Conservation (phyloP, 2,797 vertebrate genomes). For the Glossophaga mutica region DNA sequence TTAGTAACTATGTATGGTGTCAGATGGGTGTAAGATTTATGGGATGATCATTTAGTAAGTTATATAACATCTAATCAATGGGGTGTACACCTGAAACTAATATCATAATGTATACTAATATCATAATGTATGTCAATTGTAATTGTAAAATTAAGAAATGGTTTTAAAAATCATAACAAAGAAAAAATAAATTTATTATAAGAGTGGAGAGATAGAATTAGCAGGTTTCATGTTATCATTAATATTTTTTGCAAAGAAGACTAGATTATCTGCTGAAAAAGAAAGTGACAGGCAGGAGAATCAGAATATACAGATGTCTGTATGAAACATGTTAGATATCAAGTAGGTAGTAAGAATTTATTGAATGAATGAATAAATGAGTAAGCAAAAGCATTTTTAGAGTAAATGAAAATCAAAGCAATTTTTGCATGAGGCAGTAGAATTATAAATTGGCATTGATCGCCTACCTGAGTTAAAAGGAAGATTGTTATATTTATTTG, state of each 20-base stretch:
- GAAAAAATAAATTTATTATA: not conserved
- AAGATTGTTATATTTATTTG: not conserved
- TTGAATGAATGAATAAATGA: not conserved
- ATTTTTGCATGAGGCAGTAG: not conserved
- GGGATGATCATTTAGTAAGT: not conserved
- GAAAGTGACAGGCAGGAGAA: not conserved
- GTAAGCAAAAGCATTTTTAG: not conserved
- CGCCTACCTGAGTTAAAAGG: not conserved
- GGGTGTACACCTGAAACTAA: not conserved
- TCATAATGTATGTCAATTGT: not conserved
- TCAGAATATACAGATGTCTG: not conserved
- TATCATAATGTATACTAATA: not conserved
- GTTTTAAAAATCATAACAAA: not conserved
- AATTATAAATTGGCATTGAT: not conserved
- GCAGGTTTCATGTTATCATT: not conserved
- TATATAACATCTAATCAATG: not conserved
- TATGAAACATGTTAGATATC: not conserved
- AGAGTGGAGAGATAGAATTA: not conserved
- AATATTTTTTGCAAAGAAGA: not conserved
- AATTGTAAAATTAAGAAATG: not conserved
- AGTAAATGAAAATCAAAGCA: not conserved
- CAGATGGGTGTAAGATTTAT: not conserved
- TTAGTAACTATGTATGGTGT: too few relatives aligned
- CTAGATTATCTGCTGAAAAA: not conserved
- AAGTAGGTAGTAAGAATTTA: not conserved